phyloP scores from a whole-genome alignment of 2,797 vertebrate genomes.

The Epinephelus awoara region DNA sequence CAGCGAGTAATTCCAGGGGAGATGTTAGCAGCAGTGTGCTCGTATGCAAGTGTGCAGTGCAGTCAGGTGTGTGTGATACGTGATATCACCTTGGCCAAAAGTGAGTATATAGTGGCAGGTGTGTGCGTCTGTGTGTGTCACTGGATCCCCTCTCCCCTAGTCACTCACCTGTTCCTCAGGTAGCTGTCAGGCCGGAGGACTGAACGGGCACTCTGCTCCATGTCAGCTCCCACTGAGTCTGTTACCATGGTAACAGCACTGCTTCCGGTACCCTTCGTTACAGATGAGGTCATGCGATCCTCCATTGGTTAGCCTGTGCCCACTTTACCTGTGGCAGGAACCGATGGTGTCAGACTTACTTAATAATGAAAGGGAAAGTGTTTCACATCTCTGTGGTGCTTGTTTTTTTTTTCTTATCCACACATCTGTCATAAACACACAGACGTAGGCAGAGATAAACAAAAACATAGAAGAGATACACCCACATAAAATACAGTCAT shows the following conservation, averaged over 20 bases:
- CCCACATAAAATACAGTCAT: conserved; percentile 64
- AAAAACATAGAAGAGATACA: conserved; percentile 36
- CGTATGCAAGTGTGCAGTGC: conserved; percentile 42
- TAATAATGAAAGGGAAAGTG: background rate
- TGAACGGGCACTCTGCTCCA: conserved; percentile 72
- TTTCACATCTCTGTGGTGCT: background rate
- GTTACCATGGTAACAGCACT: conserved; percentile 50
- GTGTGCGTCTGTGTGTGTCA: conserved; percentile 59
- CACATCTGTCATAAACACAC: conserved; percentile 28
- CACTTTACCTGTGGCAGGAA: conserved; percentile 38
- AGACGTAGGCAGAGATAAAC: background rate
- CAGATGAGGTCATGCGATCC: conserved; percentile 57
- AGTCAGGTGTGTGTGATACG: conserved; percentile 61
- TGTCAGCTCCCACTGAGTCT: conserved; percentile 21
- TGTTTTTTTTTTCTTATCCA: conserved; percentile 67
- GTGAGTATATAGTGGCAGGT: conserved; percentile 61
- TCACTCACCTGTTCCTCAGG: conserved; percentile 85
- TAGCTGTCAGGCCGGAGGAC: conserved; percentile 63
- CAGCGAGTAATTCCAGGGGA: conserved; percentile 21
- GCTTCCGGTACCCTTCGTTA: conserved; percentile 32
- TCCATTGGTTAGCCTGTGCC: conserved; percentile 23
- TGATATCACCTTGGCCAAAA: conserved; percentile 71
- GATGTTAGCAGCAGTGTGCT: conserved; percentile 31
- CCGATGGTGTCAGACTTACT: conserved; percentile 22
- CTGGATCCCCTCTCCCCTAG: conserved; percentile 63